Base-by-base conservation (phyloP, 2,888 invertebrate genomes). In the Neoaliturus tenellus region DNA sequence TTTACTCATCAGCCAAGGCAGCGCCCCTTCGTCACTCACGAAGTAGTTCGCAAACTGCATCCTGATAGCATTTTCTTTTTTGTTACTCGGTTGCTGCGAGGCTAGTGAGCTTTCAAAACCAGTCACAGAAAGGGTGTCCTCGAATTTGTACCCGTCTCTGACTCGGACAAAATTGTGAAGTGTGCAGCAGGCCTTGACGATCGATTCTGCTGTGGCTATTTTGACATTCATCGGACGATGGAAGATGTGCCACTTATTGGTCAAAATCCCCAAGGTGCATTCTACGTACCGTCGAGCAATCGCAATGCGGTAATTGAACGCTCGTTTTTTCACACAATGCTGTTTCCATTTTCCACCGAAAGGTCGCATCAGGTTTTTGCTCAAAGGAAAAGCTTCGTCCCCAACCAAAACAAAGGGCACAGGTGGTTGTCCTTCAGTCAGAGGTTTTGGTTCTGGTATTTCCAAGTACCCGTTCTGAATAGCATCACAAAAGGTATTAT, bases 201-300 rank as follows among this genome's bases (percentile, higher is more conserved):
- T 88, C 81, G 84, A 83, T 39, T 85, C 86, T 80, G 87, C 87
- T 84, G 88, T 87, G 44, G 86, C 85, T 58, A 85, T 80, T 44
- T 88, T 80, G 28, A 88, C 87, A 84, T 89, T 86, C 35, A 89
- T 81, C 80, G 89, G 87, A 58, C 88, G 83, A 85, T 89, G 89
- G 80, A 89, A 88, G 83, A 89, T 89, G 84, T 88, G 85, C 89
- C 89, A 90, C 86, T 89, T 90, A 85, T 89, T 89, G 31, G 83
- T 78, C 17, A 88, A 44, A 80, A 89, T 87, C 8, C 88, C 88
- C 83, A 88, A 88, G 0, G 87, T 35, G 71, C 87, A 87, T 81
- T 88, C 88, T 5, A 87, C 83, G 55, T 84, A 87, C 44, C 88
- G 69, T 20, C 88, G 41, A 28, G 86, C 88, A 80, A 86, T 73